phyloP scores from a whole-genome alignment of 2,888 invertebrate species.

The Synergus gifuensis region DNA sequence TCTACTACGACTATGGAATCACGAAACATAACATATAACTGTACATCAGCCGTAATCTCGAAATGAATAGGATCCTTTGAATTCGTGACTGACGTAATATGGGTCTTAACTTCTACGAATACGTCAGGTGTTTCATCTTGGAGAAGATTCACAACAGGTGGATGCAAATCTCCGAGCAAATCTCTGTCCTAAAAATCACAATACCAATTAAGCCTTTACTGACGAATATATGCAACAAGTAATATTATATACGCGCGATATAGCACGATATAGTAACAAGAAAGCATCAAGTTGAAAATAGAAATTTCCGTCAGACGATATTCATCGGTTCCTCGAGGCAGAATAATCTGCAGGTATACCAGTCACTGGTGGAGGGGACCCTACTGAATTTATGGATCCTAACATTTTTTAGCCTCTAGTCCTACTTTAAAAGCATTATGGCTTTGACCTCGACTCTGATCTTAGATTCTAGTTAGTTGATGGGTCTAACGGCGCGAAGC shows the following conservation, averaged over 20 bases:
- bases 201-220: not conserved
- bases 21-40: constrained; percentile 27
- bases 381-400: constrained; percentile 46
- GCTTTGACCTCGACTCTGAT: constrained; percentile 51
- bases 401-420: constrained; percentile 30
- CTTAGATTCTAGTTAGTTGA: constrained; percentile 53
- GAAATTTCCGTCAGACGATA: constrained; percentile 12
- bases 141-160: not conserved
- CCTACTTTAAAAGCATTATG: constrained; percentile 48
- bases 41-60: constrained; percentile 13
- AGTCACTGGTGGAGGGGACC: not conserved
- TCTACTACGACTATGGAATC: not conserved
- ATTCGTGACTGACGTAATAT: not conserved
- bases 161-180: not conserved
- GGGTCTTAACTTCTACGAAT: not conserved
- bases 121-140: constrained; percentile 22
- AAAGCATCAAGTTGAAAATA: not conserved
- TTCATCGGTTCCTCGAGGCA: not conserved
- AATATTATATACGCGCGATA: no score
- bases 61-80: constrained; percentile 22
- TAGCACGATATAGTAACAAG: no score
- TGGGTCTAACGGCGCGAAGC: constrained; percentile 39
- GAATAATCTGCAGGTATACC: not conserved
- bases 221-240: no score
- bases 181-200: not conserved